Conservation (phyloP, 2,113 vertebrate species). For the Microcebus ravelobensis region DNA sequence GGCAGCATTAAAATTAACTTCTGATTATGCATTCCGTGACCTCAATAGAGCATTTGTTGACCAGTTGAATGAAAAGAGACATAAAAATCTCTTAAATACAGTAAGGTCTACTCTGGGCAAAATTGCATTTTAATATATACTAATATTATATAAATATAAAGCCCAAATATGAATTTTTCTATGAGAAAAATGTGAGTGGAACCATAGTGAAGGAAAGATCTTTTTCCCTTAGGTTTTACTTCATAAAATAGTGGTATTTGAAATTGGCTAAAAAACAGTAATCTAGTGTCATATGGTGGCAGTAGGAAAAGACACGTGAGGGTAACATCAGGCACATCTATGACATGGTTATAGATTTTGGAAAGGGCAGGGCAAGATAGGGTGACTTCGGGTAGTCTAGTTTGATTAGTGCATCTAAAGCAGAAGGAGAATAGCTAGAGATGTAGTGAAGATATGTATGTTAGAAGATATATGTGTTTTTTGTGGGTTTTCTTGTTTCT, state of each 20-base stretch:
- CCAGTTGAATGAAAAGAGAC: constrained; percentile 30
- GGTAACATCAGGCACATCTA: background rate
- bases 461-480: background rate
- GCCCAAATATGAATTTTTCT: background rate
- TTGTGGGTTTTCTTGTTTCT: background rate
- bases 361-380: background rate
- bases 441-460: background rate
- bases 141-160: background rate
- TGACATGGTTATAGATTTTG: background rate
- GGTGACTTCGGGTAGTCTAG: background rate
- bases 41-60: background rate
- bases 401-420: background rate
- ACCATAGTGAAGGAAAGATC: background rate
- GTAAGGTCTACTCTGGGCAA: background rate
- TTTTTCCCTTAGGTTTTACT: background rate
- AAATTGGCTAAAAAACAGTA: background rate
- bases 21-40: background rate
- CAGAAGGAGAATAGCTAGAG: background rate
- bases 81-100: background rate
- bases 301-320: background rate
- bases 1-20: constrained; percentile 7
- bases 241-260: constrained; percentile 38
- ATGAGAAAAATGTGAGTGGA: constrained; percentile 5
- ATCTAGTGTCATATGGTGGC: background rate
- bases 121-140: background rate